These are phyloP conservation scores for Rhorus exstirpatorius DNA, from an alignment of 2,888 invertebrate genomes.

Conservation along the genomic window DNA sequence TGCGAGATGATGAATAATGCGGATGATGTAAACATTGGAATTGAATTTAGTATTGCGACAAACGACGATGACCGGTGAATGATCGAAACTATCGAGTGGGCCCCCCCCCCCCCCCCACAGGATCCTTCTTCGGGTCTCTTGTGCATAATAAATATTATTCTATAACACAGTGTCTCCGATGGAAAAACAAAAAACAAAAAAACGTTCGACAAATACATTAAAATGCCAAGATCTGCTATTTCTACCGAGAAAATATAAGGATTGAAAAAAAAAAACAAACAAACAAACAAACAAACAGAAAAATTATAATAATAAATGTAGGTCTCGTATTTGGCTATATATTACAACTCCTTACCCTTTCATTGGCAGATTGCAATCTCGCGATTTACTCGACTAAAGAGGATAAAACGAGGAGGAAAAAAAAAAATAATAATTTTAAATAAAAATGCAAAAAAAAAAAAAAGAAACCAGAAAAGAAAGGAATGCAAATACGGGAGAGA, in stretches of 20 bases:
- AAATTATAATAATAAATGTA: constrained; percentile 75
- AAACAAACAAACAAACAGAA: too few species aligned
- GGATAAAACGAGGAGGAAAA: constrained; percentile 74
- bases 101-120: neutral
- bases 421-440: constrained; percentile 48
- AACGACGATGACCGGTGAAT: constrained; percentile 33
- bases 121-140: too few species aligned
- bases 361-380: constrained; percentile 74
- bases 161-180: neutral
- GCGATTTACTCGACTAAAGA: constrained; percentile 77
- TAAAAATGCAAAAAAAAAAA: constrained; percentile 37
- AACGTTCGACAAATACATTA: constrained; percentile 69
- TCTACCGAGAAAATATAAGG: constrained; percentile 75
- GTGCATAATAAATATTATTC: constrained; percentile 70
- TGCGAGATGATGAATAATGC: constrained; percentile 68
- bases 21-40: constrained; percentile 16
- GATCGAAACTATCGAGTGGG: constrained; percentile 21
- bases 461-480: constrained; percentile 55
- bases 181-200: constrained; percentile 44
- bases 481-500: constrained; percentile 26
- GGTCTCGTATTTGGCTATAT: constrained; percentile 80
- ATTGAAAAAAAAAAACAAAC: constrained; percentile 29
- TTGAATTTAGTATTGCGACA: constrained; percentile 24
- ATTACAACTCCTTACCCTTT: constrained; percentile 74
- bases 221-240: constrained; percentile 81